Conservation (phyloP, 2,797 vertebrate species). For the Tokudaia tokunoshimensis region DNA sequence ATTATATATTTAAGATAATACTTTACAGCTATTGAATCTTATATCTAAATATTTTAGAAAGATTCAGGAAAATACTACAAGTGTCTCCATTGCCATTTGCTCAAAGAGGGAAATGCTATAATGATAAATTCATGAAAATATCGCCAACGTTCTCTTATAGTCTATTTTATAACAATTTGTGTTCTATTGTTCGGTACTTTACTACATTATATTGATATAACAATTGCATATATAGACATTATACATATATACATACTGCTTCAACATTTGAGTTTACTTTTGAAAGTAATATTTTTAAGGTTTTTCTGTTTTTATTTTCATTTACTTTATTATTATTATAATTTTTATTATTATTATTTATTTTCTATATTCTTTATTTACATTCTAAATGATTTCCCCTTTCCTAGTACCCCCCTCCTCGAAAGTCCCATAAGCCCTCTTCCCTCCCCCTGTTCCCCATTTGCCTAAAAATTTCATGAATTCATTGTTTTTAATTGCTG, state of each 20-base stretch:
- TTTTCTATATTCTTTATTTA: too few relatives aligned
- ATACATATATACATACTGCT: neutral
- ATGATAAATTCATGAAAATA: slow-evolving; percentile 8
- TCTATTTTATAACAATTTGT: neutral
- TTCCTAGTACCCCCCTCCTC: too few relatives aligned
- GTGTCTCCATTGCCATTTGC: neutral
- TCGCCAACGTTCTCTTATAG: neutral
- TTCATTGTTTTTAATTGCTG: too few relatives aligned
- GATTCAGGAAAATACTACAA: neutral
- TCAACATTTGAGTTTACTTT: neutral
- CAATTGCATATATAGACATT: too few relatives aligned
- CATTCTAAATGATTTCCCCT: too few relatives aligned
- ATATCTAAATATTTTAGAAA: neutral
- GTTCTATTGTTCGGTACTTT: neutral
- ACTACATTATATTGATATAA: neutral
- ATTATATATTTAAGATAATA: neutral
- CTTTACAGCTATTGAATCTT: neutral
- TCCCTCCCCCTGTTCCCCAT: too few relatives aligned
- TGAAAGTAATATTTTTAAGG: neutral
- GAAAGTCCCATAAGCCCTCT: too few relatives aligned
- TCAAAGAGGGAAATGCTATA: slow-evolving; percentile 43
- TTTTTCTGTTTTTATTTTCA: neutral
- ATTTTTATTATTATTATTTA: too few relatives aligned
- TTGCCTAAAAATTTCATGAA: too few relatives aligned
- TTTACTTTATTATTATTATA: too few relatives aligned